These are phyloP conservation scores for Platichthys stellatus DNA, from an alignment of 2,113 vertebrate genomes.

Conservation along the genomic window DNA sequence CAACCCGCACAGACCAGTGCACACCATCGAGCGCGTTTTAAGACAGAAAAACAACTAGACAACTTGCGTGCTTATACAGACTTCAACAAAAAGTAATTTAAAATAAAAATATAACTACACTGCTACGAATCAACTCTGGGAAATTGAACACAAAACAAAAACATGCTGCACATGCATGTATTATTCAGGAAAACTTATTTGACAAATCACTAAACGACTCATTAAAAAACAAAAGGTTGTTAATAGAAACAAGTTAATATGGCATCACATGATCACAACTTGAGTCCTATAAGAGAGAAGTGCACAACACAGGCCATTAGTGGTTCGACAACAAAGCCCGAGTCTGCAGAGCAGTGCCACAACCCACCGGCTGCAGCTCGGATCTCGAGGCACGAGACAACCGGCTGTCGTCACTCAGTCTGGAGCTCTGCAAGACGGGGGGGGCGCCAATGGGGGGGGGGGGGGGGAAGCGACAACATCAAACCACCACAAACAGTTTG, in stretches of 20 bases:
- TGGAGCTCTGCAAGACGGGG: slow-evolving; percentile 74
- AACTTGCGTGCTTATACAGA: no score
- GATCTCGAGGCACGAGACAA: slow-evolving; percentile 68
- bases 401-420: slow-evolving; percentile 74
- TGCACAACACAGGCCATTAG: background rate
- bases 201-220: background rate
- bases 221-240: background rate
- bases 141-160: background rate
- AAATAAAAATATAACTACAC: no score
- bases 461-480: background rate
- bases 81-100: no score
- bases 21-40: no score
- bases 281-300: background rate
- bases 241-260: background rate
- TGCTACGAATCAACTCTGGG: no score
- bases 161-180: background rate
- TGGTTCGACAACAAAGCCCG: background rate
- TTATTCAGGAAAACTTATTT: background rate
- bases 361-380: slow-evolving; percentile 74
- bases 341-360: slow-evolving; percentile 24
- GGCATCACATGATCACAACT: background rate
- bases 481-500: background rate
- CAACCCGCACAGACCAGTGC: background rate
- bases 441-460: no score
- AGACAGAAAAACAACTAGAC: no score